Evolutionary conservation across 2,888 invertebrate genomes (phyloP).

Genomic region (Agonopterix alstromeriana): DNA sequence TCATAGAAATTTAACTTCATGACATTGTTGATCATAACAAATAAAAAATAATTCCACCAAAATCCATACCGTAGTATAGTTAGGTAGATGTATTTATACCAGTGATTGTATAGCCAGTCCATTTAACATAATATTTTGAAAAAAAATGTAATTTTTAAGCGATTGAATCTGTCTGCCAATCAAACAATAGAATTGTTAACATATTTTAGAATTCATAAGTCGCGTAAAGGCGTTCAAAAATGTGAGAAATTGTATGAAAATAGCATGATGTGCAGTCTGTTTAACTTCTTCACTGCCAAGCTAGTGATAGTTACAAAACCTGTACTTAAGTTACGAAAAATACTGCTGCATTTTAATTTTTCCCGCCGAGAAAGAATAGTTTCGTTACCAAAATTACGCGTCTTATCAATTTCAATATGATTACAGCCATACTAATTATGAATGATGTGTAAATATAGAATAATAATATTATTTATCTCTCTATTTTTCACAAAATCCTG

Average conservation of each 20-base stretch:
- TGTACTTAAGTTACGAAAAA: too few relatives aligned
- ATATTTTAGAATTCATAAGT: neutral
- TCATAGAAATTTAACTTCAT: too few relatives aligned
- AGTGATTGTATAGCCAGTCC: constrained; percentile 22
- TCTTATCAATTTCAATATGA: neutral
- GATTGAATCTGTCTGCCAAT: constrained; percentile 32
- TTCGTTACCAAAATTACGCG: too few relatives aligned
- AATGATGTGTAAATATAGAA: constrained; percentile 1
- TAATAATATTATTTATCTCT: neutral
- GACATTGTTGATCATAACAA: neutral
- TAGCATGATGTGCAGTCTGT: too few relatives aligned
- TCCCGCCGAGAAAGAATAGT: too few relatives aligned
- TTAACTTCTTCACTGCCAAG: too few relatives aligned
- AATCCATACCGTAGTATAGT: constrained; percentile 9
- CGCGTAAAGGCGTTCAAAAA: neutral
- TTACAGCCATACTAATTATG: neutral
- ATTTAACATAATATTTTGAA: constrained; percentile 2
- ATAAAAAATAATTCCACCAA: too few relatives aligned
- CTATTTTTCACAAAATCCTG: neutral
- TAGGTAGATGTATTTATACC: constrained; percentile 22
- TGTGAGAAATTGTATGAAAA: too few relatives aligned
- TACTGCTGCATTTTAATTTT: too few relatives aligned
- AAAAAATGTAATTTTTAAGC: constrained; percentile 1
- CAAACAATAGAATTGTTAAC: neutral
- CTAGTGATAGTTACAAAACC: too few relatives aligned